Base-by-base conservation (phyloP, 1,140 invertebrate species). In the Argopecten irradians region DNA sequence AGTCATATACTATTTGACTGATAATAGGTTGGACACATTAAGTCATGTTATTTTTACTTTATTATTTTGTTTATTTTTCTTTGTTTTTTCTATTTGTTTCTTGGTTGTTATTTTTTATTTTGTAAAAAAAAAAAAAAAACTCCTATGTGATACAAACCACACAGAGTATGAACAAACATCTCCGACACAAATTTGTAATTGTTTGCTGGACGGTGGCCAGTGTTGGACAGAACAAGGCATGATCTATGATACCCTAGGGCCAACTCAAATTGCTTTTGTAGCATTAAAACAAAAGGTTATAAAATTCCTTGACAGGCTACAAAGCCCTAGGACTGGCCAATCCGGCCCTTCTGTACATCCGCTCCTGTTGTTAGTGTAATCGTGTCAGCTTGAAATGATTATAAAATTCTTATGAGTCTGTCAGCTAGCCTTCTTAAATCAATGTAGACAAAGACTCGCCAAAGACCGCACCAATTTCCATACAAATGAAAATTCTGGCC, bases 331-430 rank as follows among this genome's bases (percentile, higher is more conserved):
- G 83, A 71, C 55, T 71, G 55, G 16, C 83, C 36, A 84, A 35
- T 84, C 34, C 83, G 19, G 36, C n/a, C 36, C 85, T 36, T 41
- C 43, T n/a, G 28, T 16, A 34, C n/a, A 34, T 43, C 85, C 22
- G 43, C 46, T 41, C 46, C 85, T 86, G 33, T 43, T 43, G 41
- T 46, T 86, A 86, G 46, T 86, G 85, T 86, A 86, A 86, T 86
- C 43, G 32, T 22, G 35, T 36, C 32, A 43, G 85, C 85, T 86
- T 86, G 43, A 86, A 86, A 86, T 86, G 85, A 86, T 86, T 86
- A 55, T 86, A 86, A 86, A 86, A 86, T 43, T 86, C 85, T 86
- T 86, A 86, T 86, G 85, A 55, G 85, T 16, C 85, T 86, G 85
- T 86, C 85, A 86, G 41, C n/a, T 41, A 46, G 36, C 43, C 55